Evolutionary conservation across 2,797 vertebrate genomes (phyloP).

Genomic region (Hippocampus kuda): DNA sequence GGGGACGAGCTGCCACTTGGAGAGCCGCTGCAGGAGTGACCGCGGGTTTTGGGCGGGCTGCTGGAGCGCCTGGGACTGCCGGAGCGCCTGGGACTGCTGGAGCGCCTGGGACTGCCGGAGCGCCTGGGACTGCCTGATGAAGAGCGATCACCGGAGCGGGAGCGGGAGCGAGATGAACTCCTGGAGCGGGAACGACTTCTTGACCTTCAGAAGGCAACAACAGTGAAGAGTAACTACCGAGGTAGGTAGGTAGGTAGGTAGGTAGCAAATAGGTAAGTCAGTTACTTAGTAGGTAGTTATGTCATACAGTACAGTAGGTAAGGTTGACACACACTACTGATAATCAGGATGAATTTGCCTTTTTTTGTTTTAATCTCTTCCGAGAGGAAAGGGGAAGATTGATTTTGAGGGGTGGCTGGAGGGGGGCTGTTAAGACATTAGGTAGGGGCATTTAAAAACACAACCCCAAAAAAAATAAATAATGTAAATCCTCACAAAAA

Average conservation of each 20-base stretch:
- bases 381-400: too few relatives aligned
- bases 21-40: slow-evolving; percentile 72
- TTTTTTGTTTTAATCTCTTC: too few relatives aligned
- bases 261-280: not conserved
- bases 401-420: too few relatives aligned
- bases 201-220: slow-evolving; percentile 41
- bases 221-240: not conserved
- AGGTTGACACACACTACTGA: too few relatives aligned
- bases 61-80: not conserved
- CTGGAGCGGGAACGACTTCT: slow-evolving; percentile 84
- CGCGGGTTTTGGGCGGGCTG: slow-evolving; percentile 46
- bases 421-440: not conserved
- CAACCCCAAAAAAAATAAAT: not conserved
- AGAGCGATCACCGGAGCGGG: slow-evolving; percentile 73
- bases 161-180: slow-evolving; percentile 77
- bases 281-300: too few relatives aligned
- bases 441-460: not conserved
- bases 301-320: too few relatives aligned
- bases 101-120: not conserved
- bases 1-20: slow-evolving; percentile 47
- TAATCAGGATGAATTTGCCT: too few relatives aligned
- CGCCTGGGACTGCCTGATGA: slow-evolving; percentile 48
- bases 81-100: not conserved
- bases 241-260: not conserved
- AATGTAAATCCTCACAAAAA: not conserved